Conservation (phyloP, 23 tunicate species). For the Clavelina lepadiformis region DNA sequence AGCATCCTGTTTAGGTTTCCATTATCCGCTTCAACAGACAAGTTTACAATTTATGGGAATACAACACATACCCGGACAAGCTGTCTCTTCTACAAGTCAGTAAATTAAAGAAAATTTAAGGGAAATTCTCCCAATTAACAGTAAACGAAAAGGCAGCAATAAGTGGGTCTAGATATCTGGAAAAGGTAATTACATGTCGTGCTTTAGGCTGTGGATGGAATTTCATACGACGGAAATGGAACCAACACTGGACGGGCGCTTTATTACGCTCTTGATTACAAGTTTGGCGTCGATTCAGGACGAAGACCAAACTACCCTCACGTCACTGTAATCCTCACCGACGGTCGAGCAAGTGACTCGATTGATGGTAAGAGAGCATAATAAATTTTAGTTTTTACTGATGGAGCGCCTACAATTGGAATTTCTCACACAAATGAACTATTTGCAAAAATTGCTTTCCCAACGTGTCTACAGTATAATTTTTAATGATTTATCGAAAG, state of each 20-base stretch:
- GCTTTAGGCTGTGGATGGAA: slow-evolving; percentile 33
- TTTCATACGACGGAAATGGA: slow-evolving; percentile 52
- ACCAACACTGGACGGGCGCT: slow-evolving; percentile 52
- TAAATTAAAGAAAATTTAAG: too few species aligned
- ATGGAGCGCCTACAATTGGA: background rate
- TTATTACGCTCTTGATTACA: slow-evolving; percentile 44
- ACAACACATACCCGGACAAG: slow-evolving; percentile 30
- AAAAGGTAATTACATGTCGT: too few species aligned
- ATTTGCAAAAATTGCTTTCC: too few species aligned
- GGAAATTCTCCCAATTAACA: too few species aligned
- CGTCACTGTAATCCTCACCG: slow-evolving; percentile 74
- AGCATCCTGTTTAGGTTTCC: too few species aligned
- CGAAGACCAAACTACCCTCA: slow-evolving; percentile 51
- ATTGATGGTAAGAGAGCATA: slow-evolving; percentile 3
- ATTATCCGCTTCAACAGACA: slow-evolving; percentile 33
- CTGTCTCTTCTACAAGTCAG: slow-evolving; percentile 34
- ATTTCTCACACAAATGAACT: background rate
- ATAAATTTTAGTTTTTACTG: background rate
- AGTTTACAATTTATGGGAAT: slow-evolving; percentile 42
- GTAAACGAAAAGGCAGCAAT: too few species aligned
- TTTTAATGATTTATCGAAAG: too few species aligned
- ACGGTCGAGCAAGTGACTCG: slow-evolving; percentile 42
- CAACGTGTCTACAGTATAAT: too few species aligned
- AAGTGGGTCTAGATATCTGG: too few species aligned
- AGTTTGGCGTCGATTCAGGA: slow-evolving; percentile 48